A percentile compares a stretch with the other conserved stretches of the same genome.
These are phyloP conservation scores for Tamias sibiricus DNA, from an alignment of 2,113 vertebrate species.

Conservation along the genomic window DNA sequence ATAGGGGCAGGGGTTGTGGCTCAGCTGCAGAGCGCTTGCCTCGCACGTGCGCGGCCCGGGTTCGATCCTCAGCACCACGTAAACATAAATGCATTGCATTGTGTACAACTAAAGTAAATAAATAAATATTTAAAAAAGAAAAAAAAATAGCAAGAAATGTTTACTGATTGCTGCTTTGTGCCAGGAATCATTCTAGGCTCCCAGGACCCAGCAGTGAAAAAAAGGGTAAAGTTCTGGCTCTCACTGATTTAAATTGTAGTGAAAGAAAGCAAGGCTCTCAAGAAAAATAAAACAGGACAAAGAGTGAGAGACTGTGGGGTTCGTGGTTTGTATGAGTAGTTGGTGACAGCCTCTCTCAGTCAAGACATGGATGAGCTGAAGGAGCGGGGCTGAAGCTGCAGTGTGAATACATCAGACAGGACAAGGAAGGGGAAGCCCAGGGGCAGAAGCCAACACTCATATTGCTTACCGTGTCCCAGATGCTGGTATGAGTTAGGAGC, in stretches of 20 bases:
- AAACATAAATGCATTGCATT: too few species aligned
- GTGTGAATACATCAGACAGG: background rate
- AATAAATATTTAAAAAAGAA: too few species aligned
- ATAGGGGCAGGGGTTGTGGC: too few species aligned
- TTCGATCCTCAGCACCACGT: too few species aligned
- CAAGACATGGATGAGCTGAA: background rate
- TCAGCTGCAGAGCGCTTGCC: too few species aligned
- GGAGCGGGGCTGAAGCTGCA: fast-evolving
- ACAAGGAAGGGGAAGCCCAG: background rate
- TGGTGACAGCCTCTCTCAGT: background rate
- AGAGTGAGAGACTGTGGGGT: too few species aligned
- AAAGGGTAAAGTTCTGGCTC: background rate
- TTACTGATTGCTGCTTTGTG: background rate
- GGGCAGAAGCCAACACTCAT: background rate
- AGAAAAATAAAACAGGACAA: background rate
- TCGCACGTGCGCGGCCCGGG: too few species aligned
- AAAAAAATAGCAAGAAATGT: background rate
- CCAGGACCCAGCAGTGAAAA: background rate
- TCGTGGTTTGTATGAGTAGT: background rate
- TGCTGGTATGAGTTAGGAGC: background rate
- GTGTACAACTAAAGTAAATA: too few species aligned
- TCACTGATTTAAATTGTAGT: background rate
- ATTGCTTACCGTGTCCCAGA: background rate
- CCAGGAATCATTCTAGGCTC: background rate
- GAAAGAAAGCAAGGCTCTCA: background rate